A percentile compares a stretch with the other conserved stretches of the same genome.
phyloP scores from a whole-genome alignment of 2,888 invertebrate species.

The Tinea semifulvella region DNA sequence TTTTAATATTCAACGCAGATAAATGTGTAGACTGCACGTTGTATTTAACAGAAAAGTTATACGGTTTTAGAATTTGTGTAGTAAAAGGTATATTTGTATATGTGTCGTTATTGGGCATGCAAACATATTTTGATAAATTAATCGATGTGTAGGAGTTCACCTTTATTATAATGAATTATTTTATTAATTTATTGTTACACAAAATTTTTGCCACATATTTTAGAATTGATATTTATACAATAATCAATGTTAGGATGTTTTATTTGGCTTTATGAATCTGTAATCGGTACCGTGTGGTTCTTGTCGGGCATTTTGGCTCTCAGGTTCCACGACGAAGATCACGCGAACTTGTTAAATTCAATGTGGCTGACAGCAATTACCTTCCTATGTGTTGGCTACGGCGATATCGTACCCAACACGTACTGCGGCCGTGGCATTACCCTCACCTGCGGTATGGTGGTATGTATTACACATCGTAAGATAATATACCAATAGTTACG shows the following conservation, averaged over 20 bases:
- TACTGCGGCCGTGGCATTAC: slow-evolving; percentile 99
- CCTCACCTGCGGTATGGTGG: slow-evolving; percentile 99
- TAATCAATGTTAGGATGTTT: slow-evolving; percentile 11
- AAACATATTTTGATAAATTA: slow-evolving; percentile 30
- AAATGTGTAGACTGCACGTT: slow-evolving; percentile 64
- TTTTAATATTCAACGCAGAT: slow-evolving; percentile 46
- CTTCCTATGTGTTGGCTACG: slow-evolving; percentile 99
- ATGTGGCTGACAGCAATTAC: slow-evolving; percentile 99
- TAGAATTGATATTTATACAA: slow-evolving; percentile 3
- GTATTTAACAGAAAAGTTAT: slow-evolving; percentile 43
- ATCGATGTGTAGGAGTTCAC: slow-evolving; percentile 28
- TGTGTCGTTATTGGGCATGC: slow-evolving; percentile 47
- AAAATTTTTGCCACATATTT: slow-evolving; percentile 9
- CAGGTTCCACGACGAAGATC: slow-evolving; percentile 98
- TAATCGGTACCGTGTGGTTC: slow-evolving; percentile 58
- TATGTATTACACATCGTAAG: slow-evolving; percentile 71
- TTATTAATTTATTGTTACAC: slow-evolving; percentile 10
- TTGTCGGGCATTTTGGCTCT: slow-evolving; percentile 65
- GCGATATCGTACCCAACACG: slow-evolving; percentile 99
- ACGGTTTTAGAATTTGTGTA: slow-evolving; percentile 50
- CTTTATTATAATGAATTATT: neutral
- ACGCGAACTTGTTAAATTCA: slow-evolving; percentile 98
- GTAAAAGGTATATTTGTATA: slow-evolving; percentile 36
- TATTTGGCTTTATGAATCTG: slow-evolving; percentile 9
- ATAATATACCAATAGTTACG: slow-evolving; percentile 24